Base-by-base conservation (phyloP, 2,888 invertebrate species). In the Cheiracanthium punctorium region DNA sequence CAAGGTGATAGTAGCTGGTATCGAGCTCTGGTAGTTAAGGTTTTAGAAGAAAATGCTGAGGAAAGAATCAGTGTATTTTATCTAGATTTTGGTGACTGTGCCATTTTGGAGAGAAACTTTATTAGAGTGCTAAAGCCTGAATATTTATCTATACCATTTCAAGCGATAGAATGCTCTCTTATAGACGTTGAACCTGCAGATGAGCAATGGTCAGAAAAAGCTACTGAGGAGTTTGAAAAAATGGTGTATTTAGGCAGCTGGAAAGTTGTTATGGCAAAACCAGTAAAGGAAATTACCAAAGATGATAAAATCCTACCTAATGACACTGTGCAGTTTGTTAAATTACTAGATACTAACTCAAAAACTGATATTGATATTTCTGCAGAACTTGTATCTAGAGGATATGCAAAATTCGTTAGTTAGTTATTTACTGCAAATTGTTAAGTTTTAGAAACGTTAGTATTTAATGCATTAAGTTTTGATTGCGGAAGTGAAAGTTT, bases 1-100 rank as follows among this genome's bases (percentile, higher is more conserved):
- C 93, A 94, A n/a, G 94, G 94, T 90, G 97, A 97, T 92, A 93
- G 94, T 12, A 88, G 88, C 91, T 97, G 96, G 96, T 96, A 95
- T 92, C 93, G 95, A 89, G 95, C 94, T 0, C 94, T 96, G 91
- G 74, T 84, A 4, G 12, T 84, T 0, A 33, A 79, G n/a, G 94
- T 97, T 7, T 93, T 95, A 77, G 91, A 93, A 33, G 93, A 93
- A 71, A 94, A 94, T 91, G 94, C 94, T 90, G 88, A 67, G 43
- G 89, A 90, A 7, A 87, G 84, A 30, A 92, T 92, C 91, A 89
- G 90, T 20, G 91, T 91, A 48, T 91, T 91, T 88, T 91, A 89
- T 79, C 90, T 91, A 32, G 92, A 92, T 88, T 91, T 90, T 89
- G 92, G 92, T 0, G 91, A 91, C 89, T 89, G 89, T 33, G 91